A percentile compares a stretch with the other conserved stretches of the same genome.
Evolutionary conservation across 2,113 vertebrate species (phyloP).

Genomic region (Hemichromis elongatus): DNA sequence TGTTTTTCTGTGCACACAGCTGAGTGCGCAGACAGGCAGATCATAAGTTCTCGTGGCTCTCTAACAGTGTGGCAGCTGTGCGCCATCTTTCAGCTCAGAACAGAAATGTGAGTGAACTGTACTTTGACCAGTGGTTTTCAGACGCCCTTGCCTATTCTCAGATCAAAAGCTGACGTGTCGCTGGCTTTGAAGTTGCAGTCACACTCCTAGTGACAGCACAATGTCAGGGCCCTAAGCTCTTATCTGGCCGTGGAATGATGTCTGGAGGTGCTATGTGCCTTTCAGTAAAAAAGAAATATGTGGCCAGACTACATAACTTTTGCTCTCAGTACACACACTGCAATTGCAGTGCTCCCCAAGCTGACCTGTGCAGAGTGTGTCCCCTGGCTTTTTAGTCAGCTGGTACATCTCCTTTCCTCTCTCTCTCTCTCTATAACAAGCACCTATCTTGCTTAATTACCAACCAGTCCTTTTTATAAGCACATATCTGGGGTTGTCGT

Average conservation of each 20-base stretch:
- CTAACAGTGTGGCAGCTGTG: background rate
- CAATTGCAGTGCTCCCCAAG: background rate
- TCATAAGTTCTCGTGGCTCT: background rate
- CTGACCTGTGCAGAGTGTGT: background rate
- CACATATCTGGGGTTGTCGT: slow-evolving; percentile 22
- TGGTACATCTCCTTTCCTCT: slow-evolving; percentile 4
- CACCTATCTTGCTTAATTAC: slow-evolving; percentile 33
- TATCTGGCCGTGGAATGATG: slow-evolving; percentile 15
- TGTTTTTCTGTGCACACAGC: background rate
- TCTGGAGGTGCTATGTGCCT: slow-evolving; percentile 10
- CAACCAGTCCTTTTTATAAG: background rate
- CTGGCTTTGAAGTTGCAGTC: slow-evolving; percentile 49
- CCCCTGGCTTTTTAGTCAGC: background rate
- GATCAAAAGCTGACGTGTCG: slow-evolving; percentile 58
- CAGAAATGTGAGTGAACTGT: slow-evolving; percentile 6
- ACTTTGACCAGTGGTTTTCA: slow-evolving; percentile 28
- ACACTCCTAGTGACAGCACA: slow-evolving; percentile 36
- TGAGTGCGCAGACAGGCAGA: background rate
- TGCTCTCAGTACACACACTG: background rate
- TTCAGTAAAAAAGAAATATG: slow-evolving; percentile 9
- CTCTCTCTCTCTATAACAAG: background rate
- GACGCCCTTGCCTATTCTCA: slow-evolving; percentile 45
- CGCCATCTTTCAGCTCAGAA: slow-evolving; percentile 7
- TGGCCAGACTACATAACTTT: slow-evolving; percentile 9
- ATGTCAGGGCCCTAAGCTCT: slow-evolving; percentile 26